phyloP scores from a whole-genome alignment of 1,140 invertebrate species.

The Chironomus tepperi region DNA sequence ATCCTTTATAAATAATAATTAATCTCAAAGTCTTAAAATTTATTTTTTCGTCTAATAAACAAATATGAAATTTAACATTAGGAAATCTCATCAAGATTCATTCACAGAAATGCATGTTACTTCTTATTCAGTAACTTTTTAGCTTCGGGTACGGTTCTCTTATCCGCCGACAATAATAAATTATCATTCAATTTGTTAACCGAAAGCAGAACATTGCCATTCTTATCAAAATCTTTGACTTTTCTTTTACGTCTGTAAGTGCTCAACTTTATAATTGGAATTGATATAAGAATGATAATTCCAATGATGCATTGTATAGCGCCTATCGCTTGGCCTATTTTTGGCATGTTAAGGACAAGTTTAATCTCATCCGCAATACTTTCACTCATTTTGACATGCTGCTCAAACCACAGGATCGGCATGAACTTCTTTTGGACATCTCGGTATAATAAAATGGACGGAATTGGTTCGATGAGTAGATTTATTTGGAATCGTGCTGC shows the following conservation, averaged over 20 bases:
- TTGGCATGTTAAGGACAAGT: conserved; percentile 31
- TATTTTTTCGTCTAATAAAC: too few species aligned
- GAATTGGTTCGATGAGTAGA: conserved; percentile 56
- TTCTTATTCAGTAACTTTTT: background rate
- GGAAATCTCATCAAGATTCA: too few species aligned
- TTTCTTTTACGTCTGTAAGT: background rate
- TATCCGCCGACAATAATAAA: background rate
- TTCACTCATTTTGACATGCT: conserved; percentile 51
- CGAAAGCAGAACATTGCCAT: background rate
- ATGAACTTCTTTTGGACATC: conserved; percentile 59
- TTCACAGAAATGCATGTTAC: too few species aligned
- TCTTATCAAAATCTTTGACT: background rate
- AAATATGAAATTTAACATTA: too few species aligned
- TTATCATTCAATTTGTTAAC: background rate
- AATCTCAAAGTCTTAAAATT: too few species aligned
- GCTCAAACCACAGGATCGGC: conserved; percentile 69
- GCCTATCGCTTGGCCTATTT: conserved; percentile 35
- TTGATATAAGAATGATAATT: conserved; percentile 30
- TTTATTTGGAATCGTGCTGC: conserved; percentile 68
- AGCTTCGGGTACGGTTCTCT: background rate
- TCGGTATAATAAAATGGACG: conserved; percentile 48
- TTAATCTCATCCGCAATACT: conserved; percentile 42
- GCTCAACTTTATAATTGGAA: background rate
- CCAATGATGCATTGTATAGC: conserved; percentile 34
- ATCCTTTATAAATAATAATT: too few species aligned